A percentile compares a stretch with the other conserved stretches of the same genome.
Evolutionary conservation across 2,797 vertebrate genomes (phyloP).

Genomic region (Ataeniobius toweri): DNA sequence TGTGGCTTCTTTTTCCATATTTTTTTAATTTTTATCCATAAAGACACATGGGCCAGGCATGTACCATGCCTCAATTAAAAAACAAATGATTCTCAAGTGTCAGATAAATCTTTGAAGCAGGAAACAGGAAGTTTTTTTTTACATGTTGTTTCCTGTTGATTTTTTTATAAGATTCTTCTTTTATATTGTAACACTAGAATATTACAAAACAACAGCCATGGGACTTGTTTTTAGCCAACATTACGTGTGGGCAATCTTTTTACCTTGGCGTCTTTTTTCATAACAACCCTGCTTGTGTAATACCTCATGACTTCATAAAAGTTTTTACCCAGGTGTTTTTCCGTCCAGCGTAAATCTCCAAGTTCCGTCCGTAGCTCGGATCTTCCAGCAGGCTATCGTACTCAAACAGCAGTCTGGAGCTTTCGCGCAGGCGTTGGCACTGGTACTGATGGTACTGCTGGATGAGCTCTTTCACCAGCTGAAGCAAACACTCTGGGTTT

Average conservation of each 20-base stretch:
- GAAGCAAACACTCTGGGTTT: conserved; percentile 91
- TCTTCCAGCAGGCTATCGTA: conserved; percentile 96
- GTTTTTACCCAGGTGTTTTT: conserved; percentile 95
- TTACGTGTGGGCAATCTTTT: not conserved
- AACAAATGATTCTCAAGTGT: conserved; percentile 17
- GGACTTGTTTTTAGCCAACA: not conserved
- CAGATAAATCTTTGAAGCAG: not conserved
- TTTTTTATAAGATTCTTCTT: not conserved
- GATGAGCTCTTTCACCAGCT: conserved; percentile 96
- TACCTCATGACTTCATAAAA: not conserved
- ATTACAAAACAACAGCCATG: not conserved
- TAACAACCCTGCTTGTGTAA: not conserved
- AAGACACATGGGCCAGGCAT: not conserved
- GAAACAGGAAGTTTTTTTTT: conserved; percentile 20
- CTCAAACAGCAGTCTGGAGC: conserved; percentile 96
- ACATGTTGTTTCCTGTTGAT: conserved; percentile 10
- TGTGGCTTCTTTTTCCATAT: not conserved
- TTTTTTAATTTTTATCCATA: not conserved
- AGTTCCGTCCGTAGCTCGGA: conserved; percentile 90
- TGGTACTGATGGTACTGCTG: conserved; percentile 98
- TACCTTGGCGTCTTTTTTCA: not conserved
- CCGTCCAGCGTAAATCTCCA: conserved; percentile 95
- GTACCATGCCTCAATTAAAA: not conserved
- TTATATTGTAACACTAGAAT: not conserved
- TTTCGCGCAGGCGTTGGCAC: conserved; percentile 91